phyloP scores from a whole-genome alignment of 2,888 invertebrate species.

The Chrysodeixis includens region DNA sequence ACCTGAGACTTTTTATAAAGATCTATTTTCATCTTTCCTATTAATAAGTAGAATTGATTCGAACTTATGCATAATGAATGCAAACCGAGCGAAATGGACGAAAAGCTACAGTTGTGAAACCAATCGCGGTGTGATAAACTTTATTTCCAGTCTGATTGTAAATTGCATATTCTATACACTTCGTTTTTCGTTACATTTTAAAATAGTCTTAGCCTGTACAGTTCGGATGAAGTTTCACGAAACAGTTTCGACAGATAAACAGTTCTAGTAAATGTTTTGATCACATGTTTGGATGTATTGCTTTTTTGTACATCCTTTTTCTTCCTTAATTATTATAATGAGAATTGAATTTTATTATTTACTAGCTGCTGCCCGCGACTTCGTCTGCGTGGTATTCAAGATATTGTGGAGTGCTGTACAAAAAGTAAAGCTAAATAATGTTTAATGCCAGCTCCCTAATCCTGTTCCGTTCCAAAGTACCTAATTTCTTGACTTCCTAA shows the following conservation, averaged over 20 bases:
- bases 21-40: slow-evolving; percentile 5
- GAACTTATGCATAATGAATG: slow-evolving; percentile 44
- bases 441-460: no score
- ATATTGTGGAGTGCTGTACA: no score
- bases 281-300: no score
- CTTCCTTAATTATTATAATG: no score
- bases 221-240: background rate
- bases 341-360: no score
- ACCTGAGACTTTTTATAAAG: background rate
- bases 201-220: slow-evolving; percentile 10
- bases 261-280: no score
- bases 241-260: background rate
- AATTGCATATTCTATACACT: slow-evolving; percentile 50
- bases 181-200: slow-evolving; percentile 30
- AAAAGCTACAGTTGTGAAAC: slow-evolving; percentile 36
- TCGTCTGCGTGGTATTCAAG: no score
- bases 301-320: no score
- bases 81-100: slow-evolving; percentile 28
- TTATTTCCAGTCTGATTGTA: slow-evolving; percentile 38
- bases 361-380: no score
- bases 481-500: no score
- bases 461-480: no score
- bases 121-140: slow-evolving; percentile 31
- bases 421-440: no score
- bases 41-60: slow-evolving; percentile 25